Conservation (phyloP, 2,888 invertebrate species). For the Sialis fuliginosa region DNA sequence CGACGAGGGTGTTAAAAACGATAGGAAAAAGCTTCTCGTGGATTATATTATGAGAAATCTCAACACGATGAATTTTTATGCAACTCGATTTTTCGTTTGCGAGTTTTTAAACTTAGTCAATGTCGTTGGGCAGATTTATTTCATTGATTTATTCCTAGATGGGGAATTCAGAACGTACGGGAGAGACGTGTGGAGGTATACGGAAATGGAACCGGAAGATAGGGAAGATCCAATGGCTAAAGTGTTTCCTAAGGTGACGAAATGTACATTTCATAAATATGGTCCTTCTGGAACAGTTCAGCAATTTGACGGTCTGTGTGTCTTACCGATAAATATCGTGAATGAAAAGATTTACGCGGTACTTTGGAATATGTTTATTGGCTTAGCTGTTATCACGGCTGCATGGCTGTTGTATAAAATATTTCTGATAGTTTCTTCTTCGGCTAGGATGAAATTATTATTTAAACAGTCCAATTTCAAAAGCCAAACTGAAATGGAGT, state of each 20-base stretch:
- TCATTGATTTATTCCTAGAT: conserved; percentile 80
- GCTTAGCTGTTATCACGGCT: conserved; percentile 63
- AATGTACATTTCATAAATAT: conserved; percentile 91
- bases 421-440: conserved; percentile 58
- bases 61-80: conserved; percentile 77
- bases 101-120: conserved; percentile 78
- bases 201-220: conserved; percentile 77
- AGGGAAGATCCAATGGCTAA: conserved; percentile 69
- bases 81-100: conserved; percentile 74
- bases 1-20: conserved; percentile 62
- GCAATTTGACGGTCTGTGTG: conserved; percentile 81
- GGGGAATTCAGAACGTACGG: conserved; percentile 88
- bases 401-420: conserved; percentile 66
- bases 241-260: conserved; percentile 83
- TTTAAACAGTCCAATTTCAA: conserved; percentile 69
- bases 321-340: conserved; percentile 79
- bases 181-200: conserved; percentile 74
- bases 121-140: conserved; percentile 80
- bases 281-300: conserved; percentile 87
- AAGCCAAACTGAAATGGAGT: conserved; percentile 57
- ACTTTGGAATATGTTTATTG: conserved; percentile 87
- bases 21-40: conserved; percentile 66
- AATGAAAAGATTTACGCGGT: conserved; percentile 92
- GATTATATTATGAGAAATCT: conserved; percentile 66
- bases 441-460: conserved; percentile 59